Conservation (phyloP, 2,113 vertebrate species). For the Ptilorrhoa leucosticta region DNA sequence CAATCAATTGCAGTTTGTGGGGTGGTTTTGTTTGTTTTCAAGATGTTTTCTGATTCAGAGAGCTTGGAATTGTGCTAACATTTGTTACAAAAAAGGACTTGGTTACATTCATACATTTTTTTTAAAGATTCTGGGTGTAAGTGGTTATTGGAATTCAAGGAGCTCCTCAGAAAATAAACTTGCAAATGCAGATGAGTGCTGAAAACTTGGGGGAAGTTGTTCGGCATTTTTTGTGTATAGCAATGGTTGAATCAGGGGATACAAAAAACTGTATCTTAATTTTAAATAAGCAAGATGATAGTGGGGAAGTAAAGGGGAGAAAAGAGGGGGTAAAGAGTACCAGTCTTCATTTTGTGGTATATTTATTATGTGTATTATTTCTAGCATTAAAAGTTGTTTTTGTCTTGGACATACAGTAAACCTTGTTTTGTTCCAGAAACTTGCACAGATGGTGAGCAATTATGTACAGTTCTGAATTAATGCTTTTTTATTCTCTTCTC, state of each 20-base stretch:
- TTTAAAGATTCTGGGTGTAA: background rate
- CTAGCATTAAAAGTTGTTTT: background rate
- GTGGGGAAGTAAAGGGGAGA: background rate
- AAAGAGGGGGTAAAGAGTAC: background rate
- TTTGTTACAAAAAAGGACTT: background rate
- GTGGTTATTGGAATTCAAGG: background rate
- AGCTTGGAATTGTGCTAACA: background rate
- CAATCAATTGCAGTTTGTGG: background rate
- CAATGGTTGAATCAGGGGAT: background rate
- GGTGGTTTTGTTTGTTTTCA: background rate
- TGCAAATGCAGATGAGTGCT: background rate
- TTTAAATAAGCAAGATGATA: background rate
- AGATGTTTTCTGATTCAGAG: background rate
- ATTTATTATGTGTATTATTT: background rate
- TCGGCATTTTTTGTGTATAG: background rate
- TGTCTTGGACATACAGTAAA: background rate
- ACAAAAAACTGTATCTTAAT: background rate
- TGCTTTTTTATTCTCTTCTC: background rate
- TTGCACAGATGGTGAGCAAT: conserved; percentile 32
- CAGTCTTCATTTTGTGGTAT: background rate
- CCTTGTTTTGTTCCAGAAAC: background rate
- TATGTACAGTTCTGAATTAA: conserved; percentile 9
- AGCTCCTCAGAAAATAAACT: background rate
- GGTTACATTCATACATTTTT: background rate
- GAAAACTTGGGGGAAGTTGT: background rate